Evolutionary conservation across 1,140 invertebrate species (phyloP), one percentile per base, ranked within the genome.

Genomic region (Ceratina calcarata): DNA sequence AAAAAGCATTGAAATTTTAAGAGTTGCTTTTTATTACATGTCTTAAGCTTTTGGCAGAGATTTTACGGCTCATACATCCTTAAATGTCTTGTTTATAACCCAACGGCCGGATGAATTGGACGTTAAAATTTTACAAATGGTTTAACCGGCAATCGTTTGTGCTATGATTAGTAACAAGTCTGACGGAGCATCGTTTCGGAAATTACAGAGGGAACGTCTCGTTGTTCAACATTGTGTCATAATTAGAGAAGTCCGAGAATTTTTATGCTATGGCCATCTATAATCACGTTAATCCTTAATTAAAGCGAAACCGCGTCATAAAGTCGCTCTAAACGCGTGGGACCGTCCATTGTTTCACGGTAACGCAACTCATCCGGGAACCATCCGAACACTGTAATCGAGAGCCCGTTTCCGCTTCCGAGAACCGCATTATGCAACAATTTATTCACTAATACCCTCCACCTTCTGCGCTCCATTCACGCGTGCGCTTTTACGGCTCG

Each of bases 211-310:
- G 13, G 2, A 10, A 12, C 12, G 55, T 70, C 18, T 58, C 32
- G n/a, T 71, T 71, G 58, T 13, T 15, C 13, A 64, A 73, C 49
- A 51, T 4, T 8, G 3, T n/a, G 45, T 64, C 45, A n/a, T 6
- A 16, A 53, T 27, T 22, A 27, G 24, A 24, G 13, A n/a, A 53
- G 58, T 70, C 64, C 16, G 15, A 27, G 12, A 18, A 32, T 49
- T 62, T 22, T 8, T 27, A 20, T 12, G 10, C 10, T 16, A 22
- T n/a, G 60, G 37, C 60, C 15, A 64, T 24, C 61, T 64, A 45
- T 24, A 73, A 73, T 73, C 60, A 64, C 58, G 71, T 73, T 73
- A 53, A 73, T 73, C 71, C 60, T 64, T 64, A 73, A 73, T 73
- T 73, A 49, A 64, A 64, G 45, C 37, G 18, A 73, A 55, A 73